A percentile compares a stretch with the other conserved stretches of the same genome.
Evolutionary conservation across 2,797 vertebrate species (phyloP).

Genomic region (Intellagama lesueurii): DNA sequence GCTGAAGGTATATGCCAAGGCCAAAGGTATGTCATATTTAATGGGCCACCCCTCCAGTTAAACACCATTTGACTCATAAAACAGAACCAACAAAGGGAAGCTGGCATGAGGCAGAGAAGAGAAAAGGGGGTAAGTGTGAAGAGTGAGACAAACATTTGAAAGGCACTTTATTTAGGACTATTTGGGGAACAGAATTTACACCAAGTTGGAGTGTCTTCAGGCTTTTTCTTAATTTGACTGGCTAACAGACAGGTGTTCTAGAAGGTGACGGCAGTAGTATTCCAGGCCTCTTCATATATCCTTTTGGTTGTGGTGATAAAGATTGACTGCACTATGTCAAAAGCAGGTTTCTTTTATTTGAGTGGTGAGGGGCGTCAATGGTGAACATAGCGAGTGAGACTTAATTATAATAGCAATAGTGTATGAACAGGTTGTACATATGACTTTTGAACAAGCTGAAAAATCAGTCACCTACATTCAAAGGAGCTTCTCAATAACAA

Average conservation of each 20-base stretch:
- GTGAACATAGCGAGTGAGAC: neutral
- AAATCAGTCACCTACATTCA: neutral
- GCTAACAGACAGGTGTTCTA: constrained; percentile 72
- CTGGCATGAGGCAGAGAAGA: neutral
- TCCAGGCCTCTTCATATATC: constrained; percentile 59
- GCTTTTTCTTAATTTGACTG: constrained; percentile 66
- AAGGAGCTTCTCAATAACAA: neutral
- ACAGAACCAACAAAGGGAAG: constrained; percentile 19
- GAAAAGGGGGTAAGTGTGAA: constrained; percentile 43
- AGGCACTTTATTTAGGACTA: constrained; percentile 63
- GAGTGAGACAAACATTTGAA: constrained; percentile 65
- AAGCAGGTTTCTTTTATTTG: neutral
- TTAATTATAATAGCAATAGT: neutral
- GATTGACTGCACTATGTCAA: neutral
- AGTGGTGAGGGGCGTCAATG: too few species aligned
- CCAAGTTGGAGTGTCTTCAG: constrained; percentile 61
- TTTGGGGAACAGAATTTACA: constrained; percentile 74
- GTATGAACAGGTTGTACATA: neutral
- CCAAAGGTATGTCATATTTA: constrained; percentile 59
- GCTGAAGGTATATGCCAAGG: constrained; percentile 56
- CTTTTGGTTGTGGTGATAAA: neutral
- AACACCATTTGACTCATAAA: neutral
- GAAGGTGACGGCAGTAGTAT: constrained; percentile 76
- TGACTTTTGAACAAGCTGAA: neutral
- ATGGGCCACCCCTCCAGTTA: constrained; percentile 33